A percentile compares a stretch with the other conserved stretches of the same genome.
Evolutionary conservation across 2,797 vertebrate species (phyloP).

Genomic region (Sebastes kiyomatsui): DNA sequence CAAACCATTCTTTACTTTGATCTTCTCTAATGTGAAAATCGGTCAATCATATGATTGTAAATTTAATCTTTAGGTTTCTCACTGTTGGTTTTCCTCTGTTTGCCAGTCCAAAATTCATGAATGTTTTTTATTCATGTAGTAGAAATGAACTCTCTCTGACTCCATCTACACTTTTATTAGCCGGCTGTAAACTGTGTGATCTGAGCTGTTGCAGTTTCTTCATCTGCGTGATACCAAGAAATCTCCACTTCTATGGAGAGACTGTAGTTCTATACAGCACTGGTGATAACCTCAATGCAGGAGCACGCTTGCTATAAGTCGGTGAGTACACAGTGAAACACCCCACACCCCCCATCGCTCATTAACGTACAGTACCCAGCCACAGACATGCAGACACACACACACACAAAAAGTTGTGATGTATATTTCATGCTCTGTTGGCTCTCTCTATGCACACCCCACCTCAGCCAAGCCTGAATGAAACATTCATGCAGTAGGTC

Average conservation of each 20-base stretch:
- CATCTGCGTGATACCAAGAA: neutral
- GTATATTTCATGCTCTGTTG: slow-evolving; percentile 66
- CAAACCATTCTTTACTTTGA: too few relatives aligned
- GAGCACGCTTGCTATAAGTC: neutral
- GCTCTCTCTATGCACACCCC: slow-evolving; percentile 9
- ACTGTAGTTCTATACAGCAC: neutral
- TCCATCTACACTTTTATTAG: neutral
- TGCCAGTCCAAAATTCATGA: neutral
- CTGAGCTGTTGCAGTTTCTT: neutral
- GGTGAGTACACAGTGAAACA: neutral
- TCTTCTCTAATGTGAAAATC: neutral
- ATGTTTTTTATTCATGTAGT: neutral
- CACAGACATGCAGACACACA: neutral
- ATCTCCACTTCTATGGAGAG: neutral
- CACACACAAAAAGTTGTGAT: slow-evolving; percentile 37
- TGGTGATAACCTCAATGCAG: neutral
- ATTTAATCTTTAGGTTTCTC: too few relatives aligned
- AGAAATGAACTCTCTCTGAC: neutral
- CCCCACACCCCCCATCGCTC: neutral
- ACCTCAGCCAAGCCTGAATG: slow-evolving; percentile 50
- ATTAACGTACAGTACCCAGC: slow-evolving; percentile 1
- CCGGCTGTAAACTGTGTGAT: neutral
- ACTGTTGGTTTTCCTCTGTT: neutral
- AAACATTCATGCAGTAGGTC: slow-evolving; percentile 61
- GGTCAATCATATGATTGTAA: neutral